These are phyloP conservation scores for Limosa lapponica DNA, from an alignment of 2,797 vertebrate genomes.

Conservation along the genomic window DNA sequence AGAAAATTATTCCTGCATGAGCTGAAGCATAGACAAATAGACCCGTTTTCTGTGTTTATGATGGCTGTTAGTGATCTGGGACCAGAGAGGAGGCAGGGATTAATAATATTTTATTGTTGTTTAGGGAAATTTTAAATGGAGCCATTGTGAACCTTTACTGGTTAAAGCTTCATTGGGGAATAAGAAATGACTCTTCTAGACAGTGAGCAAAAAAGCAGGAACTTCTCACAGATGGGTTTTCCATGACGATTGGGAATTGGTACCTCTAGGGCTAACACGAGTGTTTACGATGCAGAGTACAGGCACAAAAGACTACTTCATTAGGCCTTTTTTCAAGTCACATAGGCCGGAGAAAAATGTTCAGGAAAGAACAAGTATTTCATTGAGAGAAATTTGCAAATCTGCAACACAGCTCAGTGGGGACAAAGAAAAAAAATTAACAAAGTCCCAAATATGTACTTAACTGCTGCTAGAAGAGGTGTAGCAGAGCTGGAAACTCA, in stretches of 20 bases:
- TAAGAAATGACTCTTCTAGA: background rate
- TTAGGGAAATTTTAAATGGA: constrained; percentile 39
- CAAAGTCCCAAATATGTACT: background rate
- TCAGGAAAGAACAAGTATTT: background rate
- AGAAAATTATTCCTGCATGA: constrained; percentile 4
- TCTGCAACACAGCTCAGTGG: background rate
- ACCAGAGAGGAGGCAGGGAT: constrained; percentile 5
- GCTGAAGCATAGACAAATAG: constrained; percentile 36
- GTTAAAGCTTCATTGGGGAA: background rate
- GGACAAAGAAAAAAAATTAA: background rate
- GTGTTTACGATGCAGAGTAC: background rate
- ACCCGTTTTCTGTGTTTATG: constrained; percentile 23
- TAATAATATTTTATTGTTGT: constrained; percentile 44
- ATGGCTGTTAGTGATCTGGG: constrained; percentile 13
- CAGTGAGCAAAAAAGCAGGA: background rate
- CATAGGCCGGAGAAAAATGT: background rate
- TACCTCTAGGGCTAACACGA: background rate
- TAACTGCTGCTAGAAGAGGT: background rate
- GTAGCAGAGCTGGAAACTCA: background rate
- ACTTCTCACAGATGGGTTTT: background rate
- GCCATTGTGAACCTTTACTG: background rate
- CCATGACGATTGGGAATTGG: background rate
- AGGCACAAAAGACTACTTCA: background rate
- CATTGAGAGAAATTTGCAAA: background rate
- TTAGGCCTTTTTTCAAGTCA: background rate